These are phyloP conservation scores for Serripes groenlandicus DNA, from an alignment of 2,888 invertebrate species.

Conservation along the genomic window DNA sequence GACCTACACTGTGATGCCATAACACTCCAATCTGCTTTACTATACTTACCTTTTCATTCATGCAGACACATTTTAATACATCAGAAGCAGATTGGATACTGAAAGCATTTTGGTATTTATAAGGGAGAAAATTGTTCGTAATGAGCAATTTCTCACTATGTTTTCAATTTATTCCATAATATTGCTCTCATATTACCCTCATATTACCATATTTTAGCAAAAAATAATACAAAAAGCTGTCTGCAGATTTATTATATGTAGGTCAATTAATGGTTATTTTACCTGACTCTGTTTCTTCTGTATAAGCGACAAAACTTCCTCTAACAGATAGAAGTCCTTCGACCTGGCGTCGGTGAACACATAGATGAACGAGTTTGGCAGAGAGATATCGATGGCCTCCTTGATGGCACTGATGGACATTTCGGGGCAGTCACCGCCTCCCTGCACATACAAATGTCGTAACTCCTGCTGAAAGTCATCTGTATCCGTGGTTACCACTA, in stretches of 20 bases:
- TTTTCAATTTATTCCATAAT: not conserved
- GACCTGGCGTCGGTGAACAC: conserved; percentile 93
- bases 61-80: no score
- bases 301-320: conserved; percentile 90
- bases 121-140: not conserved
- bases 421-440: conserved; percentile 93
- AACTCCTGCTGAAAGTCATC: conserved; percentile 89
- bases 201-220: not conserved
- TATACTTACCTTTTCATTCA: no score
- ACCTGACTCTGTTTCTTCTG: conserved; percentile 92
- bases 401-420: conserved; percentile 90
- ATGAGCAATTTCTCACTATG: not conserved
- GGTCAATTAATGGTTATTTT: not conserved
- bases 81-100: not conserved
- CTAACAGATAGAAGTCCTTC: conserved; percentile 90
- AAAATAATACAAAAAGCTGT: no score
- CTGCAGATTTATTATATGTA: not conserved
- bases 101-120: not conserved
- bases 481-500: conserved; percentile 90
- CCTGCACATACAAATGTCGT: conserved; percentile 89
- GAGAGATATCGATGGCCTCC: conserved; percentile 89
- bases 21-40: no score
- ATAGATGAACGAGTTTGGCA: conserved; percentile 91
- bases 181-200: not conserved
- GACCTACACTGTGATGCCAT: no score